A percentile compares a stretch with the other conserved stretches of the same genome.
These are phyloP conservation scores for Drosophila parabipectinata DNA, from an alignment of 1,140 invertebrate species.

Conservation along the genomic window DNA sequence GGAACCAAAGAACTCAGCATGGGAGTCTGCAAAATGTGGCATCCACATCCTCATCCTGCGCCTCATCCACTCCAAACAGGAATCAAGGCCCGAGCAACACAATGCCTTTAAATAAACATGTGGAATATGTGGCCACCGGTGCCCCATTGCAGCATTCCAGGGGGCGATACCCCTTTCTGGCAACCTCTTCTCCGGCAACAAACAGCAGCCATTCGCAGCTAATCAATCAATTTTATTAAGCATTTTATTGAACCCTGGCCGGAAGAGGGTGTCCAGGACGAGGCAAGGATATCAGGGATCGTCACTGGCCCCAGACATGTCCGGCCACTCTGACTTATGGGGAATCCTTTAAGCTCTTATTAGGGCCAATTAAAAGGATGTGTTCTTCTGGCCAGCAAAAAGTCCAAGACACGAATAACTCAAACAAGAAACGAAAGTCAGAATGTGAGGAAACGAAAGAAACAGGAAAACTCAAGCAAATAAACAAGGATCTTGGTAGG, in stretches of 20 bases:
- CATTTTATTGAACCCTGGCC: constrained; percentile 57
- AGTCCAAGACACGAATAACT: neutral
- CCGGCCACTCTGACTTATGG: constrained; percentile 13
- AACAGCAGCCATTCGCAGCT: constrained; percentile 44
- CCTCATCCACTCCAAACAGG: constrained; percentile 35
- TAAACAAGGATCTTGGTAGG: neutral
- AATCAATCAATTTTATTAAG: constrained; percentile 71
- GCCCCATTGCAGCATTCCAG: neutral
- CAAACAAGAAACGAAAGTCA: neutral
- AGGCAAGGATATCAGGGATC: neutral
- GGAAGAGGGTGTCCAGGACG: neutral
- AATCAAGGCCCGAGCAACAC: constrained; percentile 28
- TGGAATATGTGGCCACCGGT: constrained; percentile 33
- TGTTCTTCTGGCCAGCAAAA: constrained; percentile 8
- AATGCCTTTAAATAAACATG: constrained; percentile 43
- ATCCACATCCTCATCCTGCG: constrained; percentile 2
- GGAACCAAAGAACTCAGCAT: constrained; percentile 16
- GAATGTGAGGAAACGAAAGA: neutral
- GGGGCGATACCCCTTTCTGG: neutral
- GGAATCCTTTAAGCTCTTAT: constrained; percentile 55
- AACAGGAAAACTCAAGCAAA: neutral
- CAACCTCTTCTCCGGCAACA: neutral
- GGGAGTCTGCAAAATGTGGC: constrained; percentile 29
- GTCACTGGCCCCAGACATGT: constrained; percentile 1
- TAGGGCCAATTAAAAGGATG: constrained; percentile 61